A percentile compares a stretch with the other conserved stretches of the same genome.
phyloP scores from a whole-genome alignment of 2,888 invertebrate genomes.

The Eubasilissa splendida region DNA sequence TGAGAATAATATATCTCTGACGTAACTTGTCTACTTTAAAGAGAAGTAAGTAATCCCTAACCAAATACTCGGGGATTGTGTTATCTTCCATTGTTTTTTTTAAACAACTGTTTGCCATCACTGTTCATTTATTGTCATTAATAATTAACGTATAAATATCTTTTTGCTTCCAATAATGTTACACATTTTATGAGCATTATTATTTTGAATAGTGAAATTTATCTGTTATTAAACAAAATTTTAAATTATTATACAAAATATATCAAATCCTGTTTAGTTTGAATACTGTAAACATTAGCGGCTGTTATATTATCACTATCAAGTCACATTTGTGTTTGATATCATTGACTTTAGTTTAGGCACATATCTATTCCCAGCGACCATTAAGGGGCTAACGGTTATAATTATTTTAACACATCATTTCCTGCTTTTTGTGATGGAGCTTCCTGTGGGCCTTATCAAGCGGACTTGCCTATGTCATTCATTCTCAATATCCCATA shows the following conservation, averaged over 20 bases:
- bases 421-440: constrained; percentile 49
- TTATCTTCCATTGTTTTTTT: constrained; percentile 19
- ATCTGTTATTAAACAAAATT: no score
- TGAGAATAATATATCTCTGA: no score
- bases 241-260: no score
- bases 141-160: background rate
- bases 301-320: no score
- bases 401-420: constrained; percentile 41
- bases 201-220: background rate
- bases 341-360: constrained; percentile 15
- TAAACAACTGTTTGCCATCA: background rate
- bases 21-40: no score
- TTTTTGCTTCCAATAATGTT: constrained; percentile 5
- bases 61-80: background rate
- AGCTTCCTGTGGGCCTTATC: constrained; percentile 47
- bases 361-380: constrained; percentile 30
- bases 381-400: constrained; percentile 12
- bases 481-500: constrained; percentile 41
- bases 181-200: constrained; percentile 9
- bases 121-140: no score
- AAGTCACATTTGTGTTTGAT: no score
- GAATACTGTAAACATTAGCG: no score
- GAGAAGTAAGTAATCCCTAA: constrained; percentile 2
- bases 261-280: no score
- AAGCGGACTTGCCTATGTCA: constrained; percentile 29